These are phyloP conservation scores for Germaria angustata DNA, from an alignment of 2,888 invertebrate genomes.

Conservation along the genomic window DNA sequence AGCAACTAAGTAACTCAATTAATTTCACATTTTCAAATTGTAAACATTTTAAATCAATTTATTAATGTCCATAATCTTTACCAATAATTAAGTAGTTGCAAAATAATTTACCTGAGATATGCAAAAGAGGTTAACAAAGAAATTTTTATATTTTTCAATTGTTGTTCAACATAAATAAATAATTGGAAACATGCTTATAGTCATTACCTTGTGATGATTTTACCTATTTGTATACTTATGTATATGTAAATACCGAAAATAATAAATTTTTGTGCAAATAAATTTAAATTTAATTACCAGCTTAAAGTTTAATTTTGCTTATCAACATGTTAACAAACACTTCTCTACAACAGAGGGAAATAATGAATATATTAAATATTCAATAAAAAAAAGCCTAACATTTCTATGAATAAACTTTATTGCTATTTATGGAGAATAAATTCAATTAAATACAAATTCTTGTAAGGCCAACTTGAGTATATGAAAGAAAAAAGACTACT, in stretches of 20 bases:
- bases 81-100: conserved; percentile 13
- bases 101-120: background rate
- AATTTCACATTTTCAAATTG: background rate
- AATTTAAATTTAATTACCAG: conserved; percentile 46
- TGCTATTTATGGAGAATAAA: conserved; percentile 23
- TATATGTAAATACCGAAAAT: background rate
- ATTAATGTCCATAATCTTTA: background rate
- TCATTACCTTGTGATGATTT: too few relatives aligned
- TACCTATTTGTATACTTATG: background rate
- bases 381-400: background rate
- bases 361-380: background rate
- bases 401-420: conserved; percentile 1
- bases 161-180: background rate
- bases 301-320: conserved; percentile 15
- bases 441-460: conserved; percentile 25
- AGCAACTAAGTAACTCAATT: conserved; percentile 5
- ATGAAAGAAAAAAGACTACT: background rate
- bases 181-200: too few relatives aligned
- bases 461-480: background rate
- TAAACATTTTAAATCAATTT: background rate
- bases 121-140: background rate
- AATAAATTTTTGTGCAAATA: conserved; percentile 1
- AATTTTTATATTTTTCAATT: background rate
- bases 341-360: background rate
- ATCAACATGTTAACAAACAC: conserved; percentile 21